Conservation (phyloP, 2,888 invertebrate species). For the Timema cristinae region DNA sequence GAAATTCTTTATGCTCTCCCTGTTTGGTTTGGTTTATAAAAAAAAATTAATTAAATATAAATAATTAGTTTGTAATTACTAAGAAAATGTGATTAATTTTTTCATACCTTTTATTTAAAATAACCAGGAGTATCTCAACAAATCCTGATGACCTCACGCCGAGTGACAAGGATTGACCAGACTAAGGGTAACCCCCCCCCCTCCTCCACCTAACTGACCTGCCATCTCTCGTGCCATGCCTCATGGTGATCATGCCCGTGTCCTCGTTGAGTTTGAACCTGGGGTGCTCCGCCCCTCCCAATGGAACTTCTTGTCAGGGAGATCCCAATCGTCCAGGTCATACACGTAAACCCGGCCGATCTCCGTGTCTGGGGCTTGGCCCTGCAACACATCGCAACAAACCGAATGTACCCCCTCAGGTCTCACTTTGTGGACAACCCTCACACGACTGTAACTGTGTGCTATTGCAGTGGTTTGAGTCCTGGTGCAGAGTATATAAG, state of each 20-base stretch:
- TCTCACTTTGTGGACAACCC: background rate
- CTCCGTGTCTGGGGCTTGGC: conserved; percentile 83
- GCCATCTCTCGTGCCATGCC: conserved; percentile 85
- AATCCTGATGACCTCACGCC: too few species aligned
- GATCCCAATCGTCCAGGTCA: conserved; percentile 98
- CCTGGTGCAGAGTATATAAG: too few species aligned
- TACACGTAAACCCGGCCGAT: conserved; percentile 95
- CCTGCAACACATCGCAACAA: conserved; percentile 49
- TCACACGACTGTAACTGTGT: too few species aligned
- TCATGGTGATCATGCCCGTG: conserved; percentile 94
- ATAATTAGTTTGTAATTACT: too few species aligned
- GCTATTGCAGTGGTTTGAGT: too few species aligned
- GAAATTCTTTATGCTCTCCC: too few species aligned
- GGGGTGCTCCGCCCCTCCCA: conserved; percentile 85
- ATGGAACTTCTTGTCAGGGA: conserved; percentile 95
- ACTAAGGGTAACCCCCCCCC: background rate
- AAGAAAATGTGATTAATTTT: too few species aligned
- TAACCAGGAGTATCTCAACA: too few species aligned
- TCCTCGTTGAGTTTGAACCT: conserved; percentile 85
- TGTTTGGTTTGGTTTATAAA: too few species aligned
- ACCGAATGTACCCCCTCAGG: background rate
- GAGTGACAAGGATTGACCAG: conserved; percentile 28
- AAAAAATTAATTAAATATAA: too few species aligned
- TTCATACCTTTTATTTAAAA: too few species aligned
- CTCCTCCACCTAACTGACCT: conserved; percentile 42